Conservation (phyloP, 1,140 invertebrate genomes). For the Ostrea denselamellosa region DNA sequence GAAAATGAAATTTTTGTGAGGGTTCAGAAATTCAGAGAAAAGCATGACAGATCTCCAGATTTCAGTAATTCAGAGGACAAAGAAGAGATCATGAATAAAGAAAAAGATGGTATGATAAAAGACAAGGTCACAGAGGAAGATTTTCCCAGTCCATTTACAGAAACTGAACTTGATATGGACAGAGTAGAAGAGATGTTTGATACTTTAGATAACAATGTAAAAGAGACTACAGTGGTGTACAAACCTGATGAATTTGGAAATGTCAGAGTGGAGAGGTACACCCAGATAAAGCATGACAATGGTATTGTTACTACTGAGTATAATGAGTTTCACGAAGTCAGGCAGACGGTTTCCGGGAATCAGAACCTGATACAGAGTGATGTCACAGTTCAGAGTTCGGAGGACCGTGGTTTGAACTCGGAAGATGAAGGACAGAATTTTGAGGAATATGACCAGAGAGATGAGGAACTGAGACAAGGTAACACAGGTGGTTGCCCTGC, state of each 20-base stretch:
- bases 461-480: background rate
- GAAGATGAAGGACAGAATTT: background rate
- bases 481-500: background rate
- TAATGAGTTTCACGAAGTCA: background rate
- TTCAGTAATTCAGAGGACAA: background rate
- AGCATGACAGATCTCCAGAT: background rate
- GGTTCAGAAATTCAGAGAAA: background rate
- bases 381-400: background rate
- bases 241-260: slow-evolving; percentile 50
- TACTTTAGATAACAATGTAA: slow-evolving; percentile 39
- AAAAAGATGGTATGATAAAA: background rate
- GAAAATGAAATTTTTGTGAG: background rate
- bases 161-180: slow-evolving; percentile 5
- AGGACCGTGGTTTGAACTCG: background rate
- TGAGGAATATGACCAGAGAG: background rate
- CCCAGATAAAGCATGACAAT: slow-evolving; percentile 37
- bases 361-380: background rate
- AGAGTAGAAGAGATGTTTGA: slow-evolving; percentile 37
- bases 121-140: background rate
- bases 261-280: slow-evolving; percentile 47
- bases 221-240: slow-evolving; percentile 49
- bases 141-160: slow-evolving; percentile 44
- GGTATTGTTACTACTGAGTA: slow-evolving; percentile 4
- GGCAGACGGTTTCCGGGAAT: background rate
- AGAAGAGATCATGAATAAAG: background rate